Evolutionary conservation across 2,113 vertebrate genomes (phyloP).

Genomic region (Varanus komodoensis): DNA sequence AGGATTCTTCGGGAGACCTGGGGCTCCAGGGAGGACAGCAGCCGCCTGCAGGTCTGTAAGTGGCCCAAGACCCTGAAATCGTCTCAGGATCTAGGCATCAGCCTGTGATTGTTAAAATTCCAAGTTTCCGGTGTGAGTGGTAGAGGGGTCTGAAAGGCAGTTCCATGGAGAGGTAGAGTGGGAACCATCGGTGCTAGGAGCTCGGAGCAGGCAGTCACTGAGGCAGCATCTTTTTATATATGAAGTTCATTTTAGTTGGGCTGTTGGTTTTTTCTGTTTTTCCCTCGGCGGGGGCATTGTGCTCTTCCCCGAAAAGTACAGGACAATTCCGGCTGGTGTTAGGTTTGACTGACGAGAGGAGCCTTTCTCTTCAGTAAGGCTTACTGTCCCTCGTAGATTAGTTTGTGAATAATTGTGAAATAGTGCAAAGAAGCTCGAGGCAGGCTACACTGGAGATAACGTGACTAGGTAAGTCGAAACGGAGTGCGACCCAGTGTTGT

Average conservation of each 20-base stretch:
- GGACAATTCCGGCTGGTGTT: not conserved
- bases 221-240: too few species aligned
- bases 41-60: not conserved
- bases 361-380: too few species aligned
- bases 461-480: not conserved
- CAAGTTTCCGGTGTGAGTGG: not conserved
- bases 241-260: not conserved
- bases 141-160: not conserved
- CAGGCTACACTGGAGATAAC: too few species aligned
- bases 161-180: not conserved
- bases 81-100: not conserved
- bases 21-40: not conserved
- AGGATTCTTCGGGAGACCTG: slow-evolving; percentile 13
- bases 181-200: too few species aligned
- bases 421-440: not conserved
- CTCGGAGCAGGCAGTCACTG: not conserved
- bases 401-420: too few species aligned
- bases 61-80: not conserved
- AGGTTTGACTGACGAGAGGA: too few species aligned
- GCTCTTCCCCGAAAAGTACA: not conserved
- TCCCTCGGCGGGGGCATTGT: not conserved
- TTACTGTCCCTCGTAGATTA: not conserved
- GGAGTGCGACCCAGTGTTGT: not conserved
- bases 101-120: not conserved
- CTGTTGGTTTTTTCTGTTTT: not conserved